Evolutionary conservation across 1,140 invertebrate genomes (phyloP).

Genomic region (Drosophila santomea): DNA sequence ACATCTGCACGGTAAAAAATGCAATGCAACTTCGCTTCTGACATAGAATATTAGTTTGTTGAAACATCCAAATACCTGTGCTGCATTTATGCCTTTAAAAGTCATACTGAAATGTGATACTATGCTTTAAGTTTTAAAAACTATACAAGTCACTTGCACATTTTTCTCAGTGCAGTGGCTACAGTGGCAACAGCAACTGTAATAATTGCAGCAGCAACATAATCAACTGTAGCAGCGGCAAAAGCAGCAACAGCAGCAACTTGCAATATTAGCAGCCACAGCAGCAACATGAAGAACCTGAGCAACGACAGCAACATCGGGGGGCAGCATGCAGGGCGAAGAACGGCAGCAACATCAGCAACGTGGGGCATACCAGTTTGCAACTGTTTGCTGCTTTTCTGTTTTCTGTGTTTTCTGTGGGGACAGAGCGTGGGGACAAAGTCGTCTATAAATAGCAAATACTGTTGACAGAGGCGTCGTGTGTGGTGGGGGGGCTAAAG

Average conservation of each 20-base stretch:
- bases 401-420: constrained; percentile 14
- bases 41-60: no score
- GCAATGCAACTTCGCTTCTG: no score
- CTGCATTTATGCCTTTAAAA: no score
- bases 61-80: no score
- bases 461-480: constrained; percentile 27
- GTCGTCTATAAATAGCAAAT: constrained; percentile 69
- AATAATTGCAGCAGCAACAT: constrained; percentile 34
- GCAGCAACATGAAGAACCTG: constrained; percentile 19
- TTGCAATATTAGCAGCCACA: constrained; percentile 16
- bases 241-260: constrained; percentile 2
- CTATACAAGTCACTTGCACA: no score
- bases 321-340: constrained; percentile 6
- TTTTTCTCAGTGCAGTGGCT: neutral
- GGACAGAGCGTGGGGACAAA: constrained; percentile 65
- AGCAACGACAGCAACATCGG: constrained; percentile 12
- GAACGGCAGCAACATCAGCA: constrained; percentile 14
- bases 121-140: no score
- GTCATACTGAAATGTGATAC: no score
- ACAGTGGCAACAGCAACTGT: constrained; percentile 17
- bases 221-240: constrained; percentile 10
- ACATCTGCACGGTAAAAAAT: constrained; percentile 10
- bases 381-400: constrained; percentile 35
- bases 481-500: neutral
- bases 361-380: constrained; percentile 39